phyloP scores from a whole-genome alignment of 2,888 invertebrate species.

The Imbricaverruca yamaguchii region DNA sequence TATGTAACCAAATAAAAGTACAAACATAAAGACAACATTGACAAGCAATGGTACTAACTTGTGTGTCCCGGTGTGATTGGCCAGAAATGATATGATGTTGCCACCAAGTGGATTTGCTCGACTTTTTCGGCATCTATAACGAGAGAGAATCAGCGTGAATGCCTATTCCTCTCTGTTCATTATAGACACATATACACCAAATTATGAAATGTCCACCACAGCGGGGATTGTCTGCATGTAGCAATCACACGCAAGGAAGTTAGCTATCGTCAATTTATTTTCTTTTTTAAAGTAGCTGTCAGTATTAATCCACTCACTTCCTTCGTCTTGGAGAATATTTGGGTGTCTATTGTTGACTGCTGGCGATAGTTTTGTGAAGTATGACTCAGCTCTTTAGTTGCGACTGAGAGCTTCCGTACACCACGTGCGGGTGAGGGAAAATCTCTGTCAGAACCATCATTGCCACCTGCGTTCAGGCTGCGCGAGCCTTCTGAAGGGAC shows the following conservation, averaged over 20 bases:
- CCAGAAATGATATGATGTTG: slow-evolving; percentile 18
- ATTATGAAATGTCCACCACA: neutral
- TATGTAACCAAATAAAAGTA: neutral
- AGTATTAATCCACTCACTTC: too few species aligned
- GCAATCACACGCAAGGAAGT: neutral
- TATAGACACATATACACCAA: neutral
- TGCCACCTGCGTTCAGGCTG: too few species aligned
- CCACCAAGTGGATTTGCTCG: slow-evolving; percentile 14
- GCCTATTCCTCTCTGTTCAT: neutral
- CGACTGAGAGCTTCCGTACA: too few species aligned
- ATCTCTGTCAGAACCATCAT: too few species aligned
- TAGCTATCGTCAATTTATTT: too few species aligned
- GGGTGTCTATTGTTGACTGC: too few species aligned
- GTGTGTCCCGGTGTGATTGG: neutral
- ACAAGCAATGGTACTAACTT: slow-evolving; percentile 15
- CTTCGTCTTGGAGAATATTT: too few species aligned
- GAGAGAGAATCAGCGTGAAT: neutral
- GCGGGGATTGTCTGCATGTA: neutral
- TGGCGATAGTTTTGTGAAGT: too few species aligned
- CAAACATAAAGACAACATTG: slow-evolving; percentile 17
- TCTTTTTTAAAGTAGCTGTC: too few species aligned
- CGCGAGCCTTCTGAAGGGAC: too few species aligned
- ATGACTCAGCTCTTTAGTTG: too few species aligned
- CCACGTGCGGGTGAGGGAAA: too few species aligned
- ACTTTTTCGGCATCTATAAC: slow-evolving; percentile 22